Evolutionary conservation across 2,888 invertebrate species (phyloP).

Genomic region (Perizoma affinitatum): DNA sequence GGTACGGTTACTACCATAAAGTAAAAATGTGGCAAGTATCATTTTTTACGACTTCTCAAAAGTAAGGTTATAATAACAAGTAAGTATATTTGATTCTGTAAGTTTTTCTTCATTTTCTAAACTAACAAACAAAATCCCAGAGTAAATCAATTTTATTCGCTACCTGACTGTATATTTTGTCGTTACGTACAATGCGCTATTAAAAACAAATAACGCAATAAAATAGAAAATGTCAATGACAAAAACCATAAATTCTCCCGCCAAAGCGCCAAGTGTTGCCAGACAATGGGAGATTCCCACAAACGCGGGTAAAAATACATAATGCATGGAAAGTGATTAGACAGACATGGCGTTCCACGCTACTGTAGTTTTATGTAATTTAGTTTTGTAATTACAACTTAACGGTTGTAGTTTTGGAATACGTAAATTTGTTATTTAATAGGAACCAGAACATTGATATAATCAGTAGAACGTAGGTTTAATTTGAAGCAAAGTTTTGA

Average conservation of each 20-base stretch:
- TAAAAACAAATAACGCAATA: slow-evolving; percentile 24
- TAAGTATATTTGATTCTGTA: too few relatives aligned
- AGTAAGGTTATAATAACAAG: too few relatives aligned
- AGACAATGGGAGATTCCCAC: slow-evolving; percentile 52
- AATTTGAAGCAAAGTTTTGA: neutral
- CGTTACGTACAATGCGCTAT: slow-evolving; percentile 9
- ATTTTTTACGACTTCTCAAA: too few relatives aligned
- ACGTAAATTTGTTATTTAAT: slow-evolving; percentile 25
- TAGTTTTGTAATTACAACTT: slow-evolving; percentile 37
- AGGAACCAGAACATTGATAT: slow-evolving; percentile 7
- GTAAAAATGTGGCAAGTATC: too few relatives aligned
- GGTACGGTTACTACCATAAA: too few relatives aligned
- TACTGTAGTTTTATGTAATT: slow-evolving; percentile 39
- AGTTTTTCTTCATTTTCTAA: neutral
- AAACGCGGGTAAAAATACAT: slow-evolving; percentile 43
- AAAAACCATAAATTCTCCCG: slow-evolving; percentile 33
- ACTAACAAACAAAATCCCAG: neutral
- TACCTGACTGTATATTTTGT: slow-evolving; percentile 3
- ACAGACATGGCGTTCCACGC: slow-evolving; percentile 33
- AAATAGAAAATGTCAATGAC: slow-evolving; percentile 31
- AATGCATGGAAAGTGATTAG: slow-evolving; percentile 51
- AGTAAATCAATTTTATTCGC: neutral
- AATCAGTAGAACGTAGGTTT: slow-evolving; percentile 6
- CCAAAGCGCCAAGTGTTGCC: slow-evolving; percentile 39
- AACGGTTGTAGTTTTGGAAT: slow-evolving; percentile 28